Percentiles rank a stretch among this genome's conserved stretches.
Conservation (phyloP, 2,797 vertebrate species). For the Cottoperca gobio region DNA sequence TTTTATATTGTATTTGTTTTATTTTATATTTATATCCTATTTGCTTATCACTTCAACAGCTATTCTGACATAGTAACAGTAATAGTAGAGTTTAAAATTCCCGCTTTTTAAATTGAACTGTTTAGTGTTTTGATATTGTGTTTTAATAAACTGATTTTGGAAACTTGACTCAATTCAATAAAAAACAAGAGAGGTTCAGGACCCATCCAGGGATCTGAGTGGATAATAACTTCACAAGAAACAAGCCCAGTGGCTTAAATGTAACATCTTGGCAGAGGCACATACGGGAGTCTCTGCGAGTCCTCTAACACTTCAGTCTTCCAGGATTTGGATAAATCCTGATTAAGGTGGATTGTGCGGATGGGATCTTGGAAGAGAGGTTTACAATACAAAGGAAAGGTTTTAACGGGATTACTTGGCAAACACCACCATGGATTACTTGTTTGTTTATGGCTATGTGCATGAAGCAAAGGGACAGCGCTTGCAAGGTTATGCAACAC, state of each 20-base stretch:
- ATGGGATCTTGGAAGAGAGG: slow-evolving; percentile 45
- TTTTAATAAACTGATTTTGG: background rate
- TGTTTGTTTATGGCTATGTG: slow-evolving; percentile 29
- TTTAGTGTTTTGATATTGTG: background rate
- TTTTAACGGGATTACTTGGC: slow-evolving; percentile 54
- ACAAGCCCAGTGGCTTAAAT: slow-evolving; percentile 6
- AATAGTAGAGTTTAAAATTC: background rate
- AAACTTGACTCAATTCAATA: background rate
- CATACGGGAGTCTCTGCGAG: background rate
- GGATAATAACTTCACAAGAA: background rate
- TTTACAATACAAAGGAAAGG: slow-evolving; percentile 43
- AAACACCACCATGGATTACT: slow-evolving; percentile 39
- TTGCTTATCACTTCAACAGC: background rate
- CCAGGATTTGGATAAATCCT: slow-evolving; percentile 37
- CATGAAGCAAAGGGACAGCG: background rate
- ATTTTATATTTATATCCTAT: too few relatives aligned
- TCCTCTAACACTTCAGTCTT: slow-evolving; percentile 11
- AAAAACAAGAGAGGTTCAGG: background rate
- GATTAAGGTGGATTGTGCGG: slow-evolving; percentile 54
- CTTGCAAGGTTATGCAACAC: background rate
- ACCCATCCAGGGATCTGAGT: background rate
- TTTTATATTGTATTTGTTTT: too few relatives aligned
- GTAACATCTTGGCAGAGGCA: slow-evolving; percentile 6
- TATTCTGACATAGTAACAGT: background rate
- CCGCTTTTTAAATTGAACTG: background rate